phyloP scores from a whole-genome alignment of 2,888 invertebrate species.

The Eristalinus aeneus region DNA sequence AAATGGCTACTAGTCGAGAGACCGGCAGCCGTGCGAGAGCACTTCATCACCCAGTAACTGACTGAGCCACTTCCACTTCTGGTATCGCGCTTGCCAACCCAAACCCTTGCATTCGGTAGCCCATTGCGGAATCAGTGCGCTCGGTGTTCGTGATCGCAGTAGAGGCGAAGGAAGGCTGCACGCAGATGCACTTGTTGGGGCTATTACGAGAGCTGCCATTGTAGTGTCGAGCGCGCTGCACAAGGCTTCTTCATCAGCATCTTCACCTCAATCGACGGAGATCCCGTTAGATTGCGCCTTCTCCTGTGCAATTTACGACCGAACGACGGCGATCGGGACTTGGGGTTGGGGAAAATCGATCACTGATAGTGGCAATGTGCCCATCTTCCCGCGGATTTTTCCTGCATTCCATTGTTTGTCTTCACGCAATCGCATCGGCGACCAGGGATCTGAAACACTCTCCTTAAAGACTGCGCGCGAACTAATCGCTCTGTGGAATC shows the following conservation, averaged over 20 bases:
- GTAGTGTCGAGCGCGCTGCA: background rate
- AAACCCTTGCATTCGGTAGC: conserved; percentile 22
- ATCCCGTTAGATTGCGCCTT: conserved; percentile 44
- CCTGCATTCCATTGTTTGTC: conserved; percentile 43
- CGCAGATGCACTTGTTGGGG: conserved; percentile 60
- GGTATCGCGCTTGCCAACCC: conserved; percentile 40
- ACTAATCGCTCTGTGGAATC: conserved; percentile 41
- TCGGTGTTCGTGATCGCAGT: background rate
- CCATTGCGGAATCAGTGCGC: background rate
- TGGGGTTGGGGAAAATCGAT: conserved; percentile 23
- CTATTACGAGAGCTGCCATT: conserved; percentile 45
- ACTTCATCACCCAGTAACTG: conserved; percentile 67
- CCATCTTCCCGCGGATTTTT: conserved; percentile 19
- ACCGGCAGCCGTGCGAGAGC: conserved; percentile 15
- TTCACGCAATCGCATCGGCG: conserved; percentile 39
- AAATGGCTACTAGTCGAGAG: conserved; percentile 25
- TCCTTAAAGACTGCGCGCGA: conserved; percentile 26
- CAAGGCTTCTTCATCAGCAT: background rate
- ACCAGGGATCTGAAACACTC: conserved; percentile 35
- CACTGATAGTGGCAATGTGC: conserved; percentile 28
- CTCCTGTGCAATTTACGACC: conserved; percentile 12
- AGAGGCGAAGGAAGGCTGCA: conserved; percentile 18
- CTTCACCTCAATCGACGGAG: conserved; percentile 18
- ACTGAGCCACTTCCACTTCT: conserved; percentile 64
- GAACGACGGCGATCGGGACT: background rate